phyloP scores from a whole-genome alignment of 2,113 vertebrate genomes.

The Pangasianodon hypophthalmus region DNA sequence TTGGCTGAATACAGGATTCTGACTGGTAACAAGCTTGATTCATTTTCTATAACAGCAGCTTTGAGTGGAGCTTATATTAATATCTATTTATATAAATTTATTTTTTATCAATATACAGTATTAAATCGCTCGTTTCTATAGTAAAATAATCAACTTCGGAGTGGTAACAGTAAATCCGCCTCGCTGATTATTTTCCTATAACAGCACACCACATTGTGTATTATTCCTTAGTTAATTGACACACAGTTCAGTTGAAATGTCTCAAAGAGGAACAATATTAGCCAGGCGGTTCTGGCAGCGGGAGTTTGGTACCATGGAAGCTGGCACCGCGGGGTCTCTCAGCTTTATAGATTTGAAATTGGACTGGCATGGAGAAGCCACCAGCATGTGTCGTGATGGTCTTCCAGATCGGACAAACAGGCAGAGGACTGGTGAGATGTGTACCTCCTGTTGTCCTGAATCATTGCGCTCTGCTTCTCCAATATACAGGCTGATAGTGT shows the following conservation, averaged over 20 bases:
- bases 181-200: not conserved
- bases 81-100: not conserved
- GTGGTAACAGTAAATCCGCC: not conserved
- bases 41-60: not conserved
- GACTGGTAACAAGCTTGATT: not conserved
- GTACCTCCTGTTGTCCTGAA: conserved; percentile 20
- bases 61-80: not conserved
- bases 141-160: not conserved
- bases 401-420: conserved; percentile 23
- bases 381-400: conserved; percentile 35
- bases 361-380: conserved; percentile 53
- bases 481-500: conserved; percentile 31
- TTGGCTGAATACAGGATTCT: not conserved
- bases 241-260: conserved; percentile 55
- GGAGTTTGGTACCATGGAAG: conserved; percentile 33
- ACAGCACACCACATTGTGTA: not conserved
- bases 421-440: conserved; percentile 11
- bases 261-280: conserved; percentile 40
- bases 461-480: conserved; percentile 29
- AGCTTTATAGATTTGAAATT: conserved; percentile 59
- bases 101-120: not conserved
- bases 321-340: conserved; percentile 46
- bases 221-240: conserved; percentile 49
- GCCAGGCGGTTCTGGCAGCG: not conserved
- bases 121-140: not conserved